A percentile compares a stretch with the other conserved stretches of the same genome.
These are phyloP conservation scores for Chaetodon trifascialis DNA, from an alignment of 2,113 vertebrate species.

Conservation along the genomic window DNA sequence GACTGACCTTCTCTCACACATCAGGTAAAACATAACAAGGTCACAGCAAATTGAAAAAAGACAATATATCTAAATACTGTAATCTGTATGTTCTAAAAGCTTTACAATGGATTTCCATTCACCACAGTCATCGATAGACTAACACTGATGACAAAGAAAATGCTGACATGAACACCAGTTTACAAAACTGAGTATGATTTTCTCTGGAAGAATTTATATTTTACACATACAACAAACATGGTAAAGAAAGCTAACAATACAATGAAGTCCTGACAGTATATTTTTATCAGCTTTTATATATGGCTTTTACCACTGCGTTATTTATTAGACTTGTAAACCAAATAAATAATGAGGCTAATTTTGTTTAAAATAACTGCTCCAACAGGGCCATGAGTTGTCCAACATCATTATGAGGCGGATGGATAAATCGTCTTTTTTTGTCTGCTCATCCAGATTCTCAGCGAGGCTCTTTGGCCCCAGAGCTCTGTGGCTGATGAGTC, in stretches of 20 bases:
- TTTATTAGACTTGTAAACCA: not conserved
- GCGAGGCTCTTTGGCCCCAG: not conserved
- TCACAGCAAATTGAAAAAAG: too few species aligned
- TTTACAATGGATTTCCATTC: too few species aligned
- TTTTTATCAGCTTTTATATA: not conserved
- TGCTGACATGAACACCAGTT: not conserved
- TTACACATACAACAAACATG: not conserved
- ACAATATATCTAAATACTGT: too few species aligned
- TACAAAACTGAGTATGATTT: not conserved
- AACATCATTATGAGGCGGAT: not conserved
- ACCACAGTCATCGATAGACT: too few species aligned
- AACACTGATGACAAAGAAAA: too few species aligned
- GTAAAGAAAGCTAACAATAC: not conserved
- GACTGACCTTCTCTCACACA: too few species aligned
- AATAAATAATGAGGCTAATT: not conserved
- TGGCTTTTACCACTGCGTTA: not conserved
- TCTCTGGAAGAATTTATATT: not conserved
- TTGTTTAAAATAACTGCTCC: not conserved
- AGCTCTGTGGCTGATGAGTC: conserved; percentile 16
- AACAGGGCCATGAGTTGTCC: not conserved
- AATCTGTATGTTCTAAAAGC: too few species aligned
- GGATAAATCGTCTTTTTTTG: not conserved
- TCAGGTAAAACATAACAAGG: too few species aligned
- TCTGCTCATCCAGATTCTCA: not conserved
- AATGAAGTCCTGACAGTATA: not conserved